Evolutionary conservation across 2,888 invertebrate species (phyloP).

Genomic region (Caenorhabditis sp.): DNA sequence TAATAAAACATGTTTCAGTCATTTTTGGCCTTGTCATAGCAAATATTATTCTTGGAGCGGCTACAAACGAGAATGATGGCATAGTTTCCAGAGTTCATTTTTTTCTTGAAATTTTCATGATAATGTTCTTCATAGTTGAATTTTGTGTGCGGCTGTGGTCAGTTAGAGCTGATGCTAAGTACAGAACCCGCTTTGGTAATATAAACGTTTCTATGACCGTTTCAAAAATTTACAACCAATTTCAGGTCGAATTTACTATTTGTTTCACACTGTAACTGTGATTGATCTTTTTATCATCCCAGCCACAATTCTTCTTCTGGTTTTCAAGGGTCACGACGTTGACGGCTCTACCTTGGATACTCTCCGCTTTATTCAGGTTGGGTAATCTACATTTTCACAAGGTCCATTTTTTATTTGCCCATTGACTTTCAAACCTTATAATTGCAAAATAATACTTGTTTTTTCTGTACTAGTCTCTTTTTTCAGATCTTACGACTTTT

Average conservation of each 20-base stretch:
- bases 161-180: constrained; percentile 76
- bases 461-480: not conserved
- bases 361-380: constrained; percentile 66
- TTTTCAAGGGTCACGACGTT: constrained; percentile 65
- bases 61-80: constrained; percentile 57
- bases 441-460: constrained; percentile 5
- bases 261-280: constrained; percentile 69
- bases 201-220: too few species aligned
- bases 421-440: not conserved
- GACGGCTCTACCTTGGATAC: constrained; percentile 64
- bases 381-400: not conserved
- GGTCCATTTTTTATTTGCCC: constrained; percentile 1
- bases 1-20: constrained; percentile 31
- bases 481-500: constrained; percentile 77
- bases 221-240: not conserved
- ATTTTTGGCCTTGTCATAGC: constrained; percentile 66
- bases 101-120: constrained; percentile 72
- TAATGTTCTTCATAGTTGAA: constrained; percentile 75
- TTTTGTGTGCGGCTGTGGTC: constrained; percentile 77
- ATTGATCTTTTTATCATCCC: constrained; percentile 75
- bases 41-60: constrained; percentile 69
- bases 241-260: constrained; percentile 71
- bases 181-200: constrained; percentile 70
- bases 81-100: constrained; percentile 54
- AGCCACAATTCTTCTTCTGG: constrained; percentile 73